Conservation (phyloP, 2,113 vertebrate species). For the Syngnathus floridae region DNA sequence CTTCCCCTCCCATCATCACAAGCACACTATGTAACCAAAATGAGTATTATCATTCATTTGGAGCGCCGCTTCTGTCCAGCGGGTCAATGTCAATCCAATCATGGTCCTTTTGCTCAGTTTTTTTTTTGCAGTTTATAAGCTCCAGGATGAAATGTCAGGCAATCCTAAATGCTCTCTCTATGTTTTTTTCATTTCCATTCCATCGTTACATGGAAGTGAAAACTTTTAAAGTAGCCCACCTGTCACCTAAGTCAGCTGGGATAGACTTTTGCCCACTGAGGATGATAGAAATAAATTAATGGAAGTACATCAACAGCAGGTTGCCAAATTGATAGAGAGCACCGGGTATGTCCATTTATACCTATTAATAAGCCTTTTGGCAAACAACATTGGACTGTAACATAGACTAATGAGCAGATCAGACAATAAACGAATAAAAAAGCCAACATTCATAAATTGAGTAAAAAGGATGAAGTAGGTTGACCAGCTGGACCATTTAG, state of each 20-base stretch:
- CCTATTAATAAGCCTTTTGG: no score
- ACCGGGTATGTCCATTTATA: no score
- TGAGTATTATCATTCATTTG: neutral
- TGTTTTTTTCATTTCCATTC: neutral
- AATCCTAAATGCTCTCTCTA: neutral
- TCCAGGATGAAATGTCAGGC: neutral
- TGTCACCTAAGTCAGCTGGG: no score
- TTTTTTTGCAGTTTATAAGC: neutral
- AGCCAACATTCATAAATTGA: neutral
- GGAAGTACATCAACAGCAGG: no score
- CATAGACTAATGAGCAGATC: neutral
- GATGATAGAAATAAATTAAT: no score
- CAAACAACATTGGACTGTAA: no score
- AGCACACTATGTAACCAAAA: neutral
- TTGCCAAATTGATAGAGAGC: no score
- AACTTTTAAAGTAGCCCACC: no score
- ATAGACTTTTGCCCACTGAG: no score
- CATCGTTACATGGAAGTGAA: no score
- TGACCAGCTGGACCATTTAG: neutral
- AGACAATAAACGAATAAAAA: neutral
- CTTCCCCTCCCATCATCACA: neutral
- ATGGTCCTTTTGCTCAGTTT: neutral
- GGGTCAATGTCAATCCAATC: slow-evolving; percentile 1
- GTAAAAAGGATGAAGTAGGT: neutral
- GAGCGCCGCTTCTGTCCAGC: neutral